Evolutionary conservation across 2,888 invertebrate species (phyloP), one percentile per base, ranked within the genome.

Genomic region (Buathra laborator): DNA sequence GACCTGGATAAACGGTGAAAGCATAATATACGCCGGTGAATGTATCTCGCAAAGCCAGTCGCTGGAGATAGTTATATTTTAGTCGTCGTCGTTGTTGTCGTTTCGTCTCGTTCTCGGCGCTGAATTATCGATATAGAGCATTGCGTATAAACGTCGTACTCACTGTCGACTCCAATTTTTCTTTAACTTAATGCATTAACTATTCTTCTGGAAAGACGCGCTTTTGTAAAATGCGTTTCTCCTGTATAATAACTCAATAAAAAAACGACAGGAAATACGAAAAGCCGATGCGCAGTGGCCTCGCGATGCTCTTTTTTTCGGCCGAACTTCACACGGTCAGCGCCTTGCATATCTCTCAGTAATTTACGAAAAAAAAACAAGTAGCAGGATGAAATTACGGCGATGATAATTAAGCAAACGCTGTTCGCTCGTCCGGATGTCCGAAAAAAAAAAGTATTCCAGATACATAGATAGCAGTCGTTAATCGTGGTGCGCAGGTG

Each of bases 1-100:
- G 84, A 84, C 84, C 84, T 84, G 84, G 84, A 84, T 84, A 84
- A 84, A 81, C 84, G 84, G 84, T 84, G 84, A 84, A 84, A 84
- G 84, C 81, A 84, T 84, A 84, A 84, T 81, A 79, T 53, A 70
- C 70, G 81, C 24, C 51, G 85, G 78, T 71, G 81, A 85, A 85
- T 85, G 85, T 81, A 81, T 82, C 76, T 66, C 51, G 51, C 76
- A 29, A 37, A 37, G 37, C 32, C 74, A 32, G 19, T 74, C 43
- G 59, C 48, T 9, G 32, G 59, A 66, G 76, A 66, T 76, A 53
- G 76, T 76, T 37, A 37, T 37, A 66, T 74, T 62, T 66, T 64
- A 51, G 37, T 16, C 12, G 51, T 51, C 76, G 71, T 37, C 62
- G 37, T 32, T 24, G 29, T 32, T 32, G 14, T 32, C 59, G 59